Evolutionary conservation across 2,113 vertebrate genomes (phyloP).

Genomic region (Sphyrna mokarran): DNA sequence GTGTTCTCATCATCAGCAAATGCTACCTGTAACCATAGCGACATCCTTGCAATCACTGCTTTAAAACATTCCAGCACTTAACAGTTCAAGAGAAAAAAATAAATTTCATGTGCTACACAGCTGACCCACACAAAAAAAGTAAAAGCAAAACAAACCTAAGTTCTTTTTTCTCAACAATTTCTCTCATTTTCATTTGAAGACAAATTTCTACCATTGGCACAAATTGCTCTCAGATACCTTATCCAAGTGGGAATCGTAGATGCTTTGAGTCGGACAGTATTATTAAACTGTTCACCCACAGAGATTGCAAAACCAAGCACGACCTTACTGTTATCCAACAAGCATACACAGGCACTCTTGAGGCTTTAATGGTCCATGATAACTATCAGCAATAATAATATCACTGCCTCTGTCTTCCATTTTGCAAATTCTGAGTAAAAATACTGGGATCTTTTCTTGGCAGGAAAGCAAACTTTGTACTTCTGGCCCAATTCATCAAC

Average conservation of each 20-base stretch:
- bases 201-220: not conserved
- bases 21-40: conserved; percentile 3
- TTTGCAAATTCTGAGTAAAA: not conserved
- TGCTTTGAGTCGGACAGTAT: not conserved
- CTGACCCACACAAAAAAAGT: not conserved
- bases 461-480: not conserved
- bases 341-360: not conserved
- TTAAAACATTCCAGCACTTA: not conserved
- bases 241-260: not conserved
- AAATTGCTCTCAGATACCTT: not conserved
- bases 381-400: not conserved
- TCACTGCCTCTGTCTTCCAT: not conserved
- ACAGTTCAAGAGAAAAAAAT: not conserved
- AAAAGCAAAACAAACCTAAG: not conserved
- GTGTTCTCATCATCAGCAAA: not conserved
- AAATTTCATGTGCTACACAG: not conserved
- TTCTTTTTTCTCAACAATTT: not conserved
- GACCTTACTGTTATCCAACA: not conserved
- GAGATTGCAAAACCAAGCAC: not conserved
- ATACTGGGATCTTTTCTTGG: not conserved
- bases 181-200: not conserved
- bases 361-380: not conserved
- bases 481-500: not conserved
- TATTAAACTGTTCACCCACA: not conserved
- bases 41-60: not conserved